Evolutionary conservation across 92 coral and sea anemone species (phyloP).

Genomic region (Zoanthus sociatus): DNA sequence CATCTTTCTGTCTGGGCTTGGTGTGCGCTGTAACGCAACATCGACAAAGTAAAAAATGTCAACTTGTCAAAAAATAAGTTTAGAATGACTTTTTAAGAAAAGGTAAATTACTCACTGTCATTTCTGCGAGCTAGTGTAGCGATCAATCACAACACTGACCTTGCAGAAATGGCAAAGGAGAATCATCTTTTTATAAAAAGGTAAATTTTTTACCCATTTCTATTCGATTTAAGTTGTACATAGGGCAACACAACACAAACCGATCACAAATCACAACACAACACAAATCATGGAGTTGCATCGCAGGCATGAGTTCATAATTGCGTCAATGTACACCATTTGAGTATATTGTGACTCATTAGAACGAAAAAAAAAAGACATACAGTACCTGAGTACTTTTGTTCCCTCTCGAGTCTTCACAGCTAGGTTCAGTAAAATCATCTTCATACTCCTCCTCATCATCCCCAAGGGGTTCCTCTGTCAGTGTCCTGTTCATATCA

Average conservation of each 20-base stretch:
- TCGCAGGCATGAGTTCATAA: too few species aligned
- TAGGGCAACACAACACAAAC: too few species aligned
- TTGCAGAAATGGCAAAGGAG: too few species aligned
- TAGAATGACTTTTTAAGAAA: neutral
- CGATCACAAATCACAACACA: too few species aligned
- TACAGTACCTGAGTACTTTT: slow-evolving; percentile 6
- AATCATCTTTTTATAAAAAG: too few species aligned
- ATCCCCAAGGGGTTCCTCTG: slow-evolving; percentile 60
- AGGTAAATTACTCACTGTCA: neutral
- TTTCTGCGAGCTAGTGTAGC: too few species aligned
- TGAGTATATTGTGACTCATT: too few species aligned
- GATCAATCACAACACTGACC: too few species aligned
- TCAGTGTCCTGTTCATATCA: slow-evolving; percentile 70
- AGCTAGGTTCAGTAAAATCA: slow-evolving; percentile 80
- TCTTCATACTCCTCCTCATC: slow-evolving; percentile 74
- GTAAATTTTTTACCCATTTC: too few species aligned
- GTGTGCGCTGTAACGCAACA: slow-evolving; percentile 56
- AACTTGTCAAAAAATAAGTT: neutral
- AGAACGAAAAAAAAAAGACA: neutral
- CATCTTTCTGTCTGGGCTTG: slow-evolving; percentile 64
- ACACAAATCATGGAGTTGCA: too few species aligned
- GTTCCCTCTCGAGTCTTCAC: slow-evolving; percentile 1
- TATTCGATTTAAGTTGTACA: too few species aligned
- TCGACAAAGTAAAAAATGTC: neutral
- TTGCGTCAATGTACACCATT: too few species aligned